Evolutionary conservation across 2,113 vertebrate species (phyloP).

Genomic region (Progne subis): DNA sequence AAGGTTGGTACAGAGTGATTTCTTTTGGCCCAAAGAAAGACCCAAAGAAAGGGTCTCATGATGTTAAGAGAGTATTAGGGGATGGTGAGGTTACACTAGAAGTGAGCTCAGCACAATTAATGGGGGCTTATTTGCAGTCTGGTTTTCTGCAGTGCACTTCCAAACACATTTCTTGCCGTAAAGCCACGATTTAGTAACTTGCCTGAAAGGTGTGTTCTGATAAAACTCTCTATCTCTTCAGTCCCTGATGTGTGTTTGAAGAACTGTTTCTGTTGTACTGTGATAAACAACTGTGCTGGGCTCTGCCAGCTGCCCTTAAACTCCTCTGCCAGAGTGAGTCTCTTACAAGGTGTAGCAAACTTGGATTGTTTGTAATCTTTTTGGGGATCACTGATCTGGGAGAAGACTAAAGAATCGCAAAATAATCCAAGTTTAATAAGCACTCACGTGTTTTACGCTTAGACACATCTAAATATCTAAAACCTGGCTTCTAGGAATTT

Average conservation of each 20-base stretch:
- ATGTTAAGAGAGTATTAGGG: background rate
- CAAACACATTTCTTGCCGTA: background rate
- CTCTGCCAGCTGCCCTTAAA: background rate
- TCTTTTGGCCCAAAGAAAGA: background rate
- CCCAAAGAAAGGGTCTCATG: background rate
- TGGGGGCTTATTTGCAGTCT: background rate
- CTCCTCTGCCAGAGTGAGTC: background rate
- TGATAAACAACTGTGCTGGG: constrained; percentile 35
- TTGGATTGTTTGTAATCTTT: background rate
- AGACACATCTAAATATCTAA: background rate
- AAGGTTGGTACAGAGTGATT: background rate
- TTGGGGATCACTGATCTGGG: background rate
- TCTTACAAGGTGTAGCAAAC: background rate
- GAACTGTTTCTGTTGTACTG: constrained; percentile 16
- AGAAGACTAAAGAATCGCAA: background rate
- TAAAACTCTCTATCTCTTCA: background rate
- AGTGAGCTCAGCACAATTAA: background rate
- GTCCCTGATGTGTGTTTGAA: background rate
- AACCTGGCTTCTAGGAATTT: background rate
- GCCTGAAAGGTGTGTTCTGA: constrained; percentile 7
- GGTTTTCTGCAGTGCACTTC: background rate
- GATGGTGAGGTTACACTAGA: background rate
- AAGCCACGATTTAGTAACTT: background rate
- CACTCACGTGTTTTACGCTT: background rate
- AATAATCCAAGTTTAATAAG: background rate